Conservation (phyloP, 2,113 vertebrate genomes). For the Noturus placidus region DNA sequence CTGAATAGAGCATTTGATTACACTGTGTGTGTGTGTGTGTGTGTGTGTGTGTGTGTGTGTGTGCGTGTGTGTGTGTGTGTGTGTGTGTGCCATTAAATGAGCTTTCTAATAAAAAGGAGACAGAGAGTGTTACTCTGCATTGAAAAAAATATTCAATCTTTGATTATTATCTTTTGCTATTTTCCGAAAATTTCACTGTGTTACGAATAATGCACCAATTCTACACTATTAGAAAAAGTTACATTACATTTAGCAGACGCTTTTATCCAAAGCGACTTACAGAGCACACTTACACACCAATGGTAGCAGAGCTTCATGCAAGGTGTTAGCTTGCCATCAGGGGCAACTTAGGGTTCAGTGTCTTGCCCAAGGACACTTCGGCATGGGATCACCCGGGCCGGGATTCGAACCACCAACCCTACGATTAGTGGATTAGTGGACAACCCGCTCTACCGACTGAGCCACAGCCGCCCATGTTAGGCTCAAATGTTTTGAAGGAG, state of each 20-base stretch:
- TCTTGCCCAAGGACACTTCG: no score
- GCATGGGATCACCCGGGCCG: no score
- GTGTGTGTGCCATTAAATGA: constrained; percentile 61
- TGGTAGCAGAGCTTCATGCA: no score
- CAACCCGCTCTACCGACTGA: no score
- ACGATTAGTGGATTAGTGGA: no score
- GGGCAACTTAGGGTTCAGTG: no score
- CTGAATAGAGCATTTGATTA: constrained; percentile 70
- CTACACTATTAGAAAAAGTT: neutral
- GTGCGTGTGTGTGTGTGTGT: constrained; percentile 50
- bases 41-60: constrained; percentile 62
- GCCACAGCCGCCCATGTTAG: no score
- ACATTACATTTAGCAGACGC: no score
- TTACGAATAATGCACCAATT: neutral
- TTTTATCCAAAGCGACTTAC: no score
- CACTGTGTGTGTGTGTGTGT: constrained; percentile 64
- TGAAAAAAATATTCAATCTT: constrained; percentile 28
- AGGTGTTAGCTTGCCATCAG: no score
- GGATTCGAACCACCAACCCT: no score
- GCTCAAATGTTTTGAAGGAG: neutral
- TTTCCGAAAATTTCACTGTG: neutral
- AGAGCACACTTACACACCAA: no score
- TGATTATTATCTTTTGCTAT: neutral
- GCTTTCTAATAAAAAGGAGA: constrained; percentile 55
- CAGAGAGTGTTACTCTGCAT: constrained; percentile 52